Evolutionary conservation across 2,888 invertebrate species (phyloP), one percentile per base, ranked within the genome.

Genomic region (Mongoloraphidia duomilia): DNA sequence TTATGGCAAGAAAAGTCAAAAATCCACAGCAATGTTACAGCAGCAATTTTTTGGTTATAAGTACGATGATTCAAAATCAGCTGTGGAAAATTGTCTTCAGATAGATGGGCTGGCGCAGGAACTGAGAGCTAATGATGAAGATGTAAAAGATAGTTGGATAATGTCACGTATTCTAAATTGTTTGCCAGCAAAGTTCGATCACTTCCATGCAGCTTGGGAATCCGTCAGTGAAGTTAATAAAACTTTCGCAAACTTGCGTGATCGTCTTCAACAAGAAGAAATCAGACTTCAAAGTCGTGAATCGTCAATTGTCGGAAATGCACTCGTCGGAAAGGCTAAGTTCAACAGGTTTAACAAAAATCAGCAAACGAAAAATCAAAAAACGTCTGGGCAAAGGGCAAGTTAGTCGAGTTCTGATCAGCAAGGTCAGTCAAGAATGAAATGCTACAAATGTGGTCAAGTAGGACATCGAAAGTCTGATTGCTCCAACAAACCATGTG

Each of bases 401-500:
- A 17, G 17, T 17, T 4, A 17, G 4, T 17, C 17, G 17, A 17
- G 17, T 17, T 17, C 17, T 17, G 17, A 17, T 17, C 17, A 17
- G 17, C 4, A 17, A 17, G 17, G 17, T 17, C 17, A 17, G 17
- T 17, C 17, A 17, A 17, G 14, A 26, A 26, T 26, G n/a, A 41
- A 57, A 52, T 55, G 55, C 13, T 49, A 47, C 41, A 54, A 54
- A 41, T 58, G 56, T 45, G 53, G 53, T 9, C 51, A 53, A 37
- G 44, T 35, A 34, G 58, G 56, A 8, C 58, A 58, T 40, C 12
- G 55, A 2, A 56, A 57, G 46, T 50, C 51, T 50, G 35, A 55
- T 14, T 59, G 58, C 41, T 48, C 40, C 41, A 46, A 49, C 41
- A 58, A 56, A 43, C 54, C 58, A 35, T 54, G 52, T 37, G 50